Conservation (phyloP, 2,888 invertebrate species). For the Ditula angustiorana region DNA sequence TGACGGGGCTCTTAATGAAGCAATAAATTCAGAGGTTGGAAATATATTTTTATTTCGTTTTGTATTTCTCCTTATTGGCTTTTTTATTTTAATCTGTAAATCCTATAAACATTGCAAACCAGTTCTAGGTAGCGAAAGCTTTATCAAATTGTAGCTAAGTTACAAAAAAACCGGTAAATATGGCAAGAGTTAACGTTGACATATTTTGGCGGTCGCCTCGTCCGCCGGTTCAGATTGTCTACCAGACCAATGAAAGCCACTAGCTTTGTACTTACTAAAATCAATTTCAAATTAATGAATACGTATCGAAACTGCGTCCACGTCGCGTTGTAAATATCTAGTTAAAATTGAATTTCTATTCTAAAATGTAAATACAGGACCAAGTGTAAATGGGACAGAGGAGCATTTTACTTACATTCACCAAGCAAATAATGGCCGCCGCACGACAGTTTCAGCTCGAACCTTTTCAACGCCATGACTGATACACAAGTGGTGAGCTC, state of each 20-base stretch:
- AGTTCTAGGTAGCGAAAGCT: too few species aligned
- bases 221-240: not conserved
- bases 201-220: not conserved
- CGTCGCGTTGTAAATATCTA: constrained; percentile 72
- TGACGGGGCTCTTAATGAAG: too few species aligned
- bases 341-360: constrained; percentile 71
- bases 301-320: constrained; percentile 37
- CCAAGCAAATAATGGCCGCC: constrained; percentile 38
- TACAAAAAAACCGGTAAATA: too few species aligned
- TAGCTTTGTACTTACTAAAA: not conserved
- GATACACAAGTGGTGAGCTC: too few species aligned
- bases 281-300: not conserved
- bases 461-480: not conserved
- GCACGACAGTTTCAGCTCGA: constrained; percentile 19
- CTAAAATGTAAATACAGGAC: constrained; percentile 80
- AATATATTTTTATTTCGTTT: too few species aligned
- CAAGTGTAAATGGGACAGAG: constrained; percentile 64
- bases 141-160: too few species aligned
- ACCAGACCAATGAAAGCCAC: not conserved
- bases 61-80: too few species aligned
- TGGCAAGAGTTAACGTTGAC: not conserved
- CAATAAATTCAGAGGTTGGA: too few species aligned
- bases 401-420: constrained; percentile 60
- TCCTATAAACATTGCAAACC: too few species aligned
- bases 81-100: too few species aligned